Percentiles rank a stretch among this genome's conserved stretches.
Conservation (phyloP, 1,140 invertebrate species). For the Nixonia krombeini region DNA sequence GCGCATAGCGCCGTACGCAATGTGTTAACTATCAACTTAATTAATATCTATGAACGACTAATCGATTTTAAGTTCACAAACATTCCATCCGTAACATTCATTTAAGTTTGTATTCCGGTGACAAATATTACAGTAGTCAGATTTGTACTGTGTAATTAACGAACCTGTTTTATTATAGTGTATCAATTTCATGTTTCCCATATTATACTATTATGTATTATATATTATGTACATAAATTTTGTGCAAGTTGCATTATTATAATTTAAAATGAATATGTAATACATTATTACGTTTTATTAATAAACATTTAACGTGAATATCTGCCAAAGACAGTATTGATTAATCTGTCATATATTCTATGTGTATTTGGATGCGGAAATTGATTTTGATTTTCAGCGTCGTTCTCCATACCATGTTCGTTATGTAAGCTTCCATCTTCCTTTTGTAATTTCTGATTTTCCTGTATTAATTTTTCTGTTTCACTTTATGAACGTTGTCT, state of each 20-base stretch:
- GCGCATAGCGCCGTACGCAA: too few species aligned
- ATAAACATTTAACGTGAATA: too few species aligned
- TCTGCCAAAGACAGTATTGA: too few species aligned
- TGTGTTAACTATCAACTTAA: too few species aligned
- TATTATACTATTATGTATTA: too few species aligned
- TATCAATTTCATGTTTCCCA: too few species aligned
- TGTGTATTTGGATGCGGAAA: too few species aligned
- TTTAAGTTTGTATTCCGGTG: neutral
- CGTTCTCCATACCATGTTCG: neutral
- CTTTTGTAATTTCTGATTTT: neutral
- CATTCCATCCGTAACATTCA: conserved; percentile 20
- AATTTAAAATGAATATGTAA: too few species aligned
- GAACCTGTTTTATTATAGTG: too few species aligned
- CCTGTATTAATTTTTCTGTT: neutral
- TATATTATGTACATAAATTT: too few species aligned
- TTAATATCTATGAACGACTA: conserved; percentile 1
- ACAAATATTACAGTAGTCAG: conserved; percentile 11
- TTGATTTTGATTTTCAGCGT: neutral
- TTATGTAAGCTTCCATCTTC: neutral
- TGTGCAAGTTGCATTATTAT: too few species aligned
- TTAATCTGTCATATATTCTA: neutral
- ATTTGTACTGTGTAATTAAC: neutral
- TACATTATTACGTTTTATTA: too few species aligned
- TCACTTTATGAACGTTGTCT: neutral
- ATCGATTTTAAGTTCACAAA: conserved; percentile 24